phyloP scores from a whole-genome alignment of 2,113 vertebrate species.

The Tenrec ecaudatus region DNA sequence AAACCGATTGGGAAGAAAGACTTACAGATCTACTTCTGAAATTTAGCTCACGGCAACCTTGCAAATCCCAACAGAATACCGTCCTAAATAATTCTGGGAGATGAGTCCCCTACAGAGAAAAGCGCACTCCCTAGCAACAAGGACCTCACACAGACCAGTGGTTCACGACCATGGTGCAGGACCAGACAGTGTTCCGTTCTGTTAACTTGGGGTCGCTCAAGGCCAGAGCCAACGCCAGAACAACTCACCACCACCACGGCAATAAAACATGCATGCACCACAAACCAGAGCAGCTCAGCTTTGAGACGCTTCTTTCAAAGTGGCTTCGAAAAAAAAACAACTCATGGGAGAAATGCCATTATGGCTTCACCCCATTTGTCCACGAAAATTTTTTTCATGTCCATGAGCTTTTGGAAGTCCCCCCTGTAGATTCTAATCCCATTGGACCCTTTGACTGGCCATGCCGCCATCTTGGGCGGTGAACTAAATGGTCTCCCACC shows the following conservation, averaged over 20 bases:
- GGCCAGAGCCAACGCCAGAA: background rate
- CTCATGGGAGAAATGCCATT: too few relatives aligned
- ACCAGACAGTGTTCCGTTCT: background rate
- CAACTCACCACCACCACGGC: background rate
- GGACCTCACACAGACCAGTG: background rate
- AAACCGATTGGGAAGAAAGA: background rate
- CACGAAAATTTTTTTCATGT: too few relatives aligned
- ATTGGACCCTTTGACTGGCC: background rate
- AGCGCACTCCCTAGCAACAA: background rate
- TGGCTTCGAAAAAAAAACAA: too few relatives aligned
- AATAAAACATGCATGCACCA: background rate
- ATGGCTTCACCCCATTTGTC: too few relatives aligned
- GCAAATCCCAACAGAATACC: background rate
- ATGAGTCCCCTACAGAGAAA: background rate
- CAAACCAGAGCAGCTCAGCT: background rate
- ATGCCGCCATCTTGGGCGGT: background rate
- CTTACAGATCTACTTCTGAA: background rate
- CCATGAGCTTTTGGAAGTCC: too few relatives aligned
- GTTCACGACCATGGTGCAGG: background rate
- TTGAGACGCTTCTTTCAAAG: background rate
- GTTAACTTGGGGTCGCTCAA: background rate
- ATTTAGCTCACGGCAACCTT: background rate
- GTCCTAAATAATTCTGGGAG: background rate
- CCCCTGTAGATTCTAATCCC: background rate
- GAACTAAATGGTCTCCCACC: constrained; percentile 6